Evolutionary conservation across 1,140 invertebrate species (phyloP).

Genomic region (Dendroctonus valens): DNA sequence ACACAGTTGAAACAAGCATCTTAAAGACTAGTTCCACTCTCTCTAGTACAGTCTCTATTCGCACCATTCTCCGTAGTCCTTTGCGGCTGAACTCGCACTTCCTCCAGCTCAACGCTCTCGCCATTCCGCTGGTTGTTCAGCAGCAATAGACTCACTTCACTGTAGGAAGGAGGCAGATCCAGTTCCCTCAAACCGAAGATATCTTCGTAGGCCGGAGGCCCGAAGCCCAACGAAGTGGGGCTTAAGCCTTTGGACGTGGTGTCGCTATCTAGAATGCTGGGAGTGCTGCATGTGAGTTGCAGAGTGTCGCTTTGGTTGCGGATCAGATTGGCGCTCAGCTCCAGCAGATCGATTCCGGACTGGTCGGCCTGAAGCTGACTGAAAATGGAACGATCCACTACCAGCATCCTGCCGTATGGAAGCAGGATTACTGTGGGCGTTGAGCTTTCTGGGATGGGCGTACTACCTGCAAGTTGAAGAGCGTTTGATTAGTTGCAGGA

Average conservation of each 20-base stretch:
- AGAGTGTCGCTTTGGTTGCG: conserved; percentile 37
- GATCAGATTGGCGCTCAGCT: conserved; percentile 55
- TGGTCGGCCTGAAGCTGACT: conserved; percentile 53
- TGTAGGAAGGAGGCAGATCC: conserved; percentile 51
- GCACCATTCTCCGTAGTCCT: background rate
- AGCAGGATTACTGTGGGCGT: conserved; percentile 59
- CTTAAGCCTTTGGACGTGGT: conserved; percentile 47
- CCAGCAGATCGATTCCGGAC: conserved; percentile 55
- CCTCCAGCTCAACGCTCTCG: conserved; percentile 7
- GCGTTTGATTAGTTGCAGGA: too few species aligned
- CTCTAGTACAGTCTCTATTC: conserved; percentile 1
- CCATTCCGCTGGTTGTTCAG: background rate
- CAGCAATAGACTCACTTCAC: conserved; percentile 43
- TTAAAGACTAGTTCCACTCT: too few species aligned
- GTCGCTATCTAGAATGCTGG: conserved; percentile 47
- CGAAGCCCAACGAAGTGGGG: conserved; percentile 45
- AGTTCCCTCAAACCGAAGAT: conserved; percentile 43
- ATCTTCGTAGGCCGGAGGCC: conserved; percentile 49
- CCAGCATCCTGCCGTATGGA: conserved; percentile 60
- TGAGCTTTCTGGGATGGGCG: conserved; percentile 37
- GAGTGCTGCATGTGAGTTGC: conserved; percentile 40
- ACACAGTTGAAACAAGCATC: too few species aligned
- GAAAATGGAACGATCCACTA: conserved; percentile 56
- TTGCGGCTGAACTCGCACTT: background rate
- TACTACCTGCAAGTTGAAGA: conserved; percentile 38